phyloP scores from a whole-genome alignment of 2,888 invertebrate species.

The Pelosia muscerda region DNA sequence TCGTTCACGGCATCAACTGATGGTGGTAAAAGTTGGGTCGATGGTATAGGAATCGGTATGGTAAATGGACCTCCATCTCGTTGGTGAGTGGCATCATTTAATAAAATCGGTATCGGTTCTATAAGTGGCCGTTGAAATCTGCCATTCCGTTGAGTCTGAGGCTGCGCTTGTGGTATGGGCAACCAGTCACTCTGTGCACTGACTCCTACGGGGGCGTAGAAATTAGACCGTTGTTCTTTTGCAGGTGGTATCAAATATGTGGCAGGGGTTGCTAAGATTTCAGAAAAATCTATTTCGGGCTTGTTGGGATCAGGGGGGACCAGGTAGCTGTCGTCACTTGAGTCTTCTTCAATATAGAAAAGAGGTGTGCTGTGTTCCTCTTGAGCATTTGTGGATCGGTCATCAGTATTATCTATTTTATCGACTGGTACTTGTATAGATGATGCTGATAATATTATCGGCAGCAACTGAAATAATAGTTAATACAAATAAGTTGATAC shows the following conservation, averaged over 20 bases:
- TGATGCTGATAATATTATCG: conserved; percentile 57
- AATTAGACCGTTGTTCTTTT: conserved; percentile 61
- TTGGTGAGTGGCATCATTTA: conserved; percentile 44
- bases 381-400: conserved; percentile 45
- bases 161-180: conserved; percentile 65
- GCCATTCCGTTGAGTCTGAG: conserved; percentile 40
- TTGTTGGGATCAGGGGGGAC: conserved; percentile 70
- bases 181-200: conserved; percentile 78
- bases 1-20: conserved; percentile 70
- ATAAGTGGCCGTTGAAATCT: conserved; percentile 38
- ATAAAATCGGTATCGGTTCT: conserved; percentile 56
- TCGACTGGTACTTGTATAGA: conserved; percentile 75
- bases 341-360: conserved; percentile 67
- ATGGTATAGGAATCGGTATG: conserved; percentile 61
- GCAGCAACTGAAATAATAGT: conserved; percentile 67
- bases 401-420: conserved; percentile 53
- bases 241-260: conserved; percentile 76
- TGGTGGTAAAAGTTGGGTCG: conserved; percentile 73
- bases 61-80: conserved; percentile 32
- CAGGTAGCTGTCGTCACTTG: conserved; percentile 69
- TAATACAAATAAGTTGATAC: neutral
- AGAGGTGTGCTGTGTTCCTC: conserved; percentile 59
- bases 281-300: conserved; percentile 60
- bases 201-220: conserved; percentile 64
- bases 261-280: conserved; percentile 64